Conservation (phyloP, 2,797 vertebrate species). For the Sebastes vulpes region DNA sequence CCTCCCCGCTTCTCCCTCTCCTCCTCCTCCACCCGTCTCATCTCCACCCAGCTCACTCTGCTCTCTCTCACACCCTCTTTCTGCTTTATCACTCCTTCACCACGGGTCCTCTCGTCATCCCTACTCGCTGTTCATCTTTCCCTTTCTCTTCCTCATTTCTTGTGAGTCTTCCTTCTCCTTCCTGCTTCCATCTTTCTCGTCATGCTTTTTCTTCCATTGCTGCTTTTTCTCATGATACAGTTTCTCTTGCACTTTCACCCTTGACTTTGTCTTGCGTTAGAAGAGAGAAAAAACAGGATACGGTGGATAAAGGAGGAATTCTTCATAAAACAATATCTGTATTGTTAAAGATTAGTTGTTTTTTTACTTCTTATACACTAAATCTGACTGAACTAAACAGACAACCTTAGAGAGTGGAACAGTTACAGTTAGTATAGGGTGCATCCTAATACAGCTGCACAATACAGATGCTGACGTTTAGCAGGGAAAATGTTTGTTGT, state of each 20-base stretch:
- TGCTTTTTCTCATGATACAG: conserved; percentile 25
- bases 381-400: neutral
- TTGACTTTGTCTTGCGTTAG: conserved; percentile 4
- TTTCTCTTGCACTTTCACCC: conserved; percentile 33
- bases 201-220: neutral
- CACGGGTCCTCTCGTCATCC: conserved; percentile 28
- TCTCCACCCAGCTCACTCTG: conserved; percentile 50
- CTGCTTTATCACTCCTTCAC: conserved; percentile 53
- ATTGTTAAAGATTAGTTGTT: neutral
- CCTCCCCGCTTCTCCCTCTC: neutral
- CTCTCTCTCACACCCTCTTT: conserved; percentile 70
- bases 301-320: neutral
- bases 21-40: conserved; percentile 39
- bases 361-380: neutral
- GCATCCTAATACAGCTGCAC: neutral
- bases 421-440: neutral
- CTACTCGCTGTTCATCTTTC: conserved; percentile 3
- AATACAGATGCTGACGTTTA: neutral
- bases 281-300: conserved; percentile 11
- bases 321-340: neutral
- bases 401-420: neutral
- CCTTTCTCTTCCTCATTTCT: conserved; percentile 10
- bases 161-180: neutral
- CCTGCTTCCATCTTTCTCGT: neutral
- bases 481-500: neutral